Conservation (phyloP, 1,140 invertebrate genomes). For the Drosophila paulistorum region DNA sequence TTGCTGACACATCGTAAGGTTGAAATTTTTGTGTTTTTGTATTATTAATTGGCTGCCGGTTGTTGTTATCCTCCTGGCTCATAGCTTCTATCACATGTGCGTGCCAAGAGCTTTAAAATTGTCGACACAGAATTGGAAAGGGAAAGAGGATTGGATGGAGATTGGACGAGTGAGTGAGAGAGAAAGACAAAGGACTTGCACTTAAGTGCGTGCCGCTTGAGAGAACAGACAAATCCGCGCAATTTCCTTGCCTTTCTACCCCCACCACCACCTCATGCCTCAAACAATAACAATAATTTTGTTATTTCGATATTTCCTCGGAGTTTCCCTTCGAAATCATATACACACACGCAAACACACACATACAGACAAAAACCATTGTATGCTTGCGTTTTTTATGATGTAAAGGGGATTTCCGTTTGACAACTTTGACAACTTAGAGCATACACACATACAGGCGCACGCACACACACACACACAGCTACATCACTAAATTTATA, state of each 20-base stretch:
- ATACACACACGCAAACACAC: conserved; percentile 17
- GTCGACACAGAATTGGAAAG: conserved; percentile 22
- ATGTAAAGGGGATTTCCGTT: conserved; percentile 77
- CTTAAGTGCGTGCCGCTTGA: conserved; percentile 67
- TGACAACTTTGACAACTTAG: conserved; percentile 80
- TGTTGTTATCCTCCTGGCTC: conserved; percentile 21
- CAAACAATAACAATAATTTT: conserved; percentile 82
- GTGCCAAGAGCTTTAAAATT: conserved; percentile 46
- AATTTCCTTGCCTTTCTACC: conserved; percentile 46
- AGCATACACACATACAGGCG: conserved; percentile 31
- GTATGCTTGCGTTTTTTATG: conserved; percentile 58
- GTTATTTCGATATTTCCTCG: conserved; percentile 79
- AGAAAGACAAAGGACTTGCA: conserved; percentile 40
- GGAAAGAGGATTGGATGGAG: not conserved
- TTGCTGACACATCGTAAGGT: conserved; percentile 52
- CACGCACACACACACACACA: conserved; percentile 13
- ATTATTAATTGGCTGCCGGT: conserved; percentile 62
- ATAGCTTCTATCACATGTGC: conserved; percentile 16
- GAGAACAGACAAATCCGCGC: conserved; percentile 65
- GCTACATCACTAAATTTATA: conserved; percentile 68
- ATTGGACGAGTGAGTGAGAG: conserved; percentile 8
- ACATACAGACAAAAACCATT: conserved; percentile 18
- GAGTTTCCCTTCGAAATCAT: conserved; percentile 13
- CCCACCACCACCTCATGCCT: not conserved
- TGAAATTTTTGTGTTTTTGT: conserved; percentile 28